A percentile compares a stretch with the other conserved stretches of the same genome.
Evolutionary conservation across 2,113 vertebrate species (phyloP).

Genomic region (Martes martes): DNA sequence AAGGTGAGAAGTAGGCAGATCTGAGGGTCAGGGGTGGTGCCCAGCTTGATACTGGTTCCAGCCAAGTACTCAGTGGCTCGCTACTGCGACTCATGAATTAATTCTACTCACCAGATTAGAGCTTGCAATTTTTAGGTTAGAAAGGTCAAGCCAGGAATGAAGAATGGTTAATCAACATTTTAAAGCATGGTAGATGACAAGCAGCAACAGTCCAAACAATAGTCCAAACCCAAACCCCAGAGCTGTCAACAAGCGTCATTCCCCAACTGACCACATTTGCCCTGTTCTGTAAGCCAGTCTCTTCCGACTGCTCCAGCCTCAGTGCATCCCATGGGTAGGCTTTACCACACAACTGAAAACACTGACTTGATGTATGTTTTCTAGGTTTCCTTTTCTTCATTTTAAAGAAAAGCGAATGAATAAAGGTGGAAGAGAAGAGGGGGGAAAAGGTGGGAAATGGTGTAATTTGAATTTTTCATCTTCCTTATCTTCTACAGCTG

Average conservation of each 20-base stretch:
- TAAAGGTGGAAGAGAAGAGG: neutral
- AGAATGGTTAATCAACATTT: neutral
- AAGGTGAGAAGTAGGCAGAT: neutral
- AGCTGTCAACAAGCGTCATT: neutral
- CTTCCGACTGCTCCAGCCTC: neutral
- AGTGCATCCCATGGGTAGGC: neutral
- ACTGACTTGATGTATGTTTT: neutral
- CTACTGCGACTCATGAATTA: neutral
- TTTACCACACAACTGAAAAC: neutral
- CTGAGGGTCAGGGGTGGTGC: neutral
- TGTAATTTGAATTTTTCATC: neutral
- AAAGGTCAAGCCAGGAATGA: neutral
- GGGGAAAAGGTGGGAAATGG: neutral
- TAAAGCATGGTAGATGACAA: neutral
- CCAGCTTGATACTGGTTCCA: neutral
- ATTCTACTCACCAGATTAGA: neutral
- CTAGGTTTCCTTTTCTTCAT: neutral
- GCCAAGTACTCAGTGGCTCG: neutral
- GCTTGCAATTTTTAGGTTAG: neutral
- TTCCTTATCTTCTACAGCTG: neutral
- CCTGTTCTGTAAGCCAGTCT: neutral
- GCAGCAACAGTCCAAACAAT: neutral
- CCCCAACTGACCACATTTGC: neutral
- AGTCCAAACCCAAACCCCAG: neutral
- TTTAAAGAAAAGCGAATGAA: neutral